A percentile compares a stretch with the other conserved stretches of the same genome.
Evolutionary conservation across 2,113 vertebrate genomes (phyloP).

Genomic region (Gambusia holbrooki): DNA sequence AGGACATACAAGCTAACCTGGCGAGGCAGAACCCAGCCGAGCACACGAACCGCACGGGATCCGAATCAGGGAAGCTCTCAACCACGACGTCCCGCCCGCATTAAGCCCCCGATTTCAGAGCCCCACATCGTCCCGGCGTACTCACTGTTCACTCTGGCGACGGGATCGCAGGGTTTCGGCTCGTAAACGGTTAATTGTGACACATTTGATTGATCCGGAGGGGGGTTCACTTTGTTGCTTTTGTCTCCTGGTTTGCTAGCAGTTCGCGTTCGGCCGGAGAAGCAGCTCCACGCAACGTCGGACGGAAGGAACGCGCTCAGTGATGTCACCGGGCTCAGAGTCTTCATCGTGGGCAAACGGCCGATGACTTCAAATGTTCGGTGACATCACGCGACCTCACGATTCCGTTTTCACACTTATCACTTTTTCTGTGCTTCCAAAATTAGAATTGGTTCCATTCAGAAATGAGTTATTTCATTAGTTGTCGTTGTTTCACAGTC

Average conservation of each 20-base stretch:
- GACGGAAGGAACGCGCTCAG: slow-evolving; percentile 79
- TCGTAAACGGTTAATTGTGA: slow-evolving; percentile 79
- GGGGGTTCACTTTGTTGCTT: slow-evolving; percentile 82
- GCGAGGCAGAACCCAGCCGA: slow-evolving; percentile 82
- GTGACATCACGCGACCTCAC: neutral
- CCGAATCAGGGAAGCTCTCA: slow-evolving; percentile 69
- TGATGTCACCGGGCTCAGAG: slow-evolving; percentile 76
- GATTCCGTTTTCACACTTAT: neutral
- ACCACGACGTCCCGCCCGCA: slow-evolving; percentile 36
- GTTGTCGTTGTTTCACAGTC: too few species aligned
- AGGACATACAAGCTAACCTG: slow-evolving; percentile 76
- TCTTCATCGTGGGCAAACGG: neutral
- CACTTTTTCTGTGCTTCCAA: neutral
- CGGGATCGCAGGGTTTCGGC: slow-evolving; percentile 51
- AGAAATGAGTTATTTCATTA: too few species aligned
- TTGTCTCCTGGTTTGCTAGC: slow-evolving; percentile 82
- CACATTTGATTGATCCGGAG: slow-evolving; percentile 79
- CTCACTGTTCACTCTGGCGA: slow-evolving; percentile 65
- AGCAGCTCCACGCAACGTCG: slow-evolving; percentile 82
- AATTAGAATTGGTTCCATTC: neutral
- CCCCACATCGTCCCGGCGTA: neutral
- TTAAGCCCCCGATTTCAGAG: neutral
- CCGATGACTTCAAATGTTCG: neutral
- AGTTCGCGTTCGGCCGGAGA: slow-evolving; percentile 74
- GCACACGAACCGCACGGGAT: slow-evolving; percentile 78